Percentiles rank a stretch among this genome's conserved stretches.
Evolutionary conservation across 2,888 invertebrate species (phyloP).

Genomic region (Zele albiditarsus): DNA sequence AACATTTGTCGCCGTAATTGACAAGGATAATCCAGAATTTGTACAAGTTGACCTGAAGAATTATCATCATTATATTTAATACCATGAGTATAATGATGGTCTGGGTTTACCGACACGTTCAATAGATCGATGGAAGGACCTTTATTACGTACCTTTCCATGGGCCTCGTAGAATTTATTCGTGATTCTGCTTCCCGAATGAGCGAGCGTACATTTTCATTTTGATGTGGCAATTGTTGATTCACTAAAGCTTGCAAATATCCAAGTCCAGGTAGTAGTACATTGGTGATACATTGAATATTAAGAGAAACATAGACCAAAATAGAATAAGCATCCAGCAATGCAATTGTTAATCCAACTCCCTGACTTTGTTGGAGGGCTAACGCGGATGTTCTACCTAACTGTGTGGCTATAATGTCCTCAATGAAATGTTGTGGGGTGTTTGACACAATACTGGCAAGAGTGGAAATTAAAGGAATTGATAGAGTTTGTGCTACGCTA

Average conservation of each 20-base stretch:
- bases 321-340: constrained; percentile 80
- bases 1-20: constrained; percentile 69
- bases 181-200: constrained; percentile 75
- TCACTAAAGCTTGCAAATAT: constrained; percentile 74
- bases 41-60: constrained; percentile 61
- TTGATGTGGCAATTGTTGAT: constrained; percentile 73
- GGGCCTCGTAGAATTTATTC: constrained; percentile 67
- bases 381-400: constrained; percentile 76
- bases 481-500: constrained; percentile 65
- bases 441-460: constrained; percentile 78
- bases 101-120: background rate
- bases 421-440: constrained; percentile 74
- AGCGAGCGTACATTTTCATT: constrained; percentile 74
- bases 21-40: constrained; percentile 67
- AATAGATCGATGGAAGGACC: background rate
- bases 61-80: background rate
- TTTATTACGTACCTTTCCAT: constrained; percentile 65
- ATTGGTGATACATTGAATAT: constrained; percentile 73
- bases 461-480: constrained; percentile 77
- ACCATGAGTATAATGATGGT: background rate
- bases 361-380: constrained; percentile 76
- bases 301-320: constrained; percentile 75
- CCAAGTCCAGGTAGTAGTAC: constrained; percentile 75
- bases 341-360: constrained; percentile 77
- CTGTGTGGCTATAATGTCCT: constrained; percentile 79